These are phyloP conservation scores for Bombus fervidus DNA, from an alignment of 1,140 invertebrate genomes.

Conservation along the genomic window DNA sequence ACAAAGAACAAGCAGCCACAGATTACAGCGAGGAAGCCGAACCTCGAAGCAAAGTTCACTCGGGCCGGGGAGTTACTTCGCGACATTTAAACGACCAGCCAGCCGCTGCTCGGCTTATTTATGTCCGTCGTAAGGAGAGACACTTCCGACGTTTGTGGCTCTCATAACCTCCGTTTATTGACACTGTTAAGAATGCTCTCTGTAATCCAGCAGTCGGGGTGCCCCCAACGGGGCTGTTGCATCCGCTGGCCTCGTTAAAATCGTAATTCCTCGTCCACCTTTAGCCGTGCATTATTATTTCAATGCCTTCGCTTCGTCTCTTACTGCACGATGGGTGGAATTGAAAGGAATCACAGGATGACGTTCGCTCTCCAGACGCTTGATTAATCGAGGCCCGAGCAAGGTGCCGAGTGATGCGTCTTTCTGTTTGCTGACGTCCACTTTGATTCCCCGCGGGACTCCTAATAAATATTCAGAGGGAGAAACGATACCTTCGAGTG, in stretches of 20 bases:
- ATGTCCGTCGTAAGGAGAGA: conserved; percentile 66
- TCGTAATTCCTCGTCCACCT: conserved; percentile 35
- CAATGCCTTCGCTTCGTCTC: not conserved
- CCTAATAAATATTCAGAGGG: conserved; percentile 6
- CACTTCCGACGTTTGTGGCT: conserved; percentile 68
- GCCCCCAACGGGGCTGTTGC: conserved; percentile 27
- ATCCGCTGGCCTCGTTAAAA: conserved; percentile 46
- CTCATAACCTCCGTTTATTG: conserved; percentile 68
- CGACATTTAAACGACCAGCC: conserved; percentile 66
- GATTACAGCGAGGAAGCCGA: conserved; percentile 2
- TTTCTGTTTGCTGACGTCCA: conserved; percentile 14
- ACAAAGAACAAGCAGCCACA: conserved; percentile 28
- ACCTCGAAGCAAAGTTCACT: conserved; percentile 20
- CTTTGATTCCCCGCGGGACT: conserved; percentile 24
- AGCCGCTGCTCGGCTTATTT: conserved; percentile 59
- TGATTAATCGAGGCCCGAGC: conserved; percentile 13
- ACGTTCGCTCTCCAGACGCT: not conserved
- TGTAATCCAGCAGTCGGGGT: conserved; percentile 55
- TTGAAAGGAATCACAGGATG: conserved; percentile 16
- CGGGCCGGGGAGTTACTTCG: conserved; percentile 29
- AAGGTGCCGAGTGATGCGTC: not conserved
- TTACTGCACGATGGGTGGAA: not conserved
- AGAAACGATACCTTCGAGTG: not conserved
- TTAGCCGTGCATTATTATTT: conserved; percentile 25
- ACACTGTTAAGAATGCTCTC: conserved; percentile 67